These are phyloP conservation scores for Lobophora halterata DNA, from an alignment of 2,888 invertebrate species.

Conservation along the genomic window DNA sequence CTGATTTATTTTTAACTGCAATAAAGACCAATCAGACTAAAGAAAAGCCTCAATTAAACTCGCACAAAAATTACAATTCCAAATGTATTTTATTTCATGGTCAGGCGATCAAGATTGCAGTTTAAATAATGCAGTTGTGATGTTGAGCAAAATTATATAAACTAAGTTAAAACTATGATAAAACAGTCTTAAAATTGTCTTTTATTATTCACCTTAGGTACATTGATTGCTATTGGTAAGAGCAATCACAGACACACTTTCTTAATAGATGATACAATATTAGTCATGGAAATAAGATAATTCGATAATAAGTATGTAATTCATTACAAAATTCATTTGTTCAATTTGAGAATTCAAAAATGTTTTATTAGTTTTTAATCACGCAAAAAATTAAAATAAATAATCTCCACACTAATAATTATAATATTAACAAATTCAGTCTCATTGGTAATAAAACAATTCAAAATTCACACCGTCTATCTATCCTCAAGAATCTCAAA, in stretches of 20 bases:
- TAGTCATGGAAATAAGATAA: constrained; percentile 38
- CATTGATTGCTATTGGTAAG: constrained; percentile 31
- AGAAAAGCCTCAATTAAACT: constrained; percentile 45
- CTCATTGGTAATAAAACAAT: constrained; percentile 72
- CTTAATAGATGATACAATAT: constrained; percentile 10
- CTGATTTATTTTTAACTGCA: constrained; percentile 40
- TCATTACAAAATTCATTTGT: constrained; percentile 19
- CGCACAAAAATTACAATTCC: constrained; percentile 41
- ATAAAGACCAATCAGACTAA: constrained; percentile 58
- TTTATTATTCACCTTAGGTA: constrained; percentile 44
- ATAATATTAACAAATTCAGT: constrained; percentile 75
- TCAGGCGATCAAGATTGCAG: constrained; percentile 48
- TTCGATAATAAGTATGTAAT: constrained; percentile 20
- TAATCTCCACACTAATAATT: constrained; percentile 64
- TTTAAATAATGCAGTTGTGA: constrained; percentile 35
- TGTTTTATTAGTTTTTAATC: constrained; percentile 21
- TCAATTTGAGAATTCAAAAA: constrained; percentile 17
- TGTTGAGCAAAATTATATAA: constrained; percentile 50
- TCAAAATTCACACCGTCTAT: constrained; percentile 52
- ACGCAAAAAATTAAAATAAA: constrained; percentile 39
- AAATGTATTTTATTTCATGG: constrained; percentile 17
- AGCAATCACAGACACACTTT: constrained; percentile 6
- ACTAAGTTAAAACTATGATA: constrained; percentile 39
- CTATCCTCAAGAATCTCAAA: constrained; percentile 65
- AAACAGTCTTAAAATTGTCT: constrained; percentile 69